phyloP scores from a whole-genome alignment of 2,113 vertebrate species.

The Capreolus pygargus region DNA sequence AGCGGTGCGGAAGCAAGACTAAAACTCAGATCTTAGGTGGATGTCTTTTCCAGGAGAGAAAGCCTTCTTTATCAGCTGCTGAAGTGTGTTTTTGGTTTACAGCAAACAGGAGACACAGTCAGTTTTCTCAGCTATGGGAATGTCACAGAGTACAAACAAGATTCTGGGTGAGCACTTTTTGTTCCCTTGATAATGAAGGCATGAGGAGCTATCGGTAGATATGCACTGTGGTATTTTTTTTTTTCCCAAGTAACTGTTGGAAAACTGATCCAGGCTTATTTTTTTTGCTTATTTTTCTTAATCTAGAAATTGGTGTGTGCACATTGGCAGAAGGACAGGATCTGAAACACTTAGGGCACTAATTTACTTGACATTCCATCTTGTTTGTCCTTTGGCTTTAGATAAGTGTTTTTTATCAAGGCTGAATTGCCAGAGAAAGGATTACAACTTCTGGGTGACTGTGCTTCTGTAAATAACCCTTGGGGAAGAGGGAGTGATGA shows the following conservation, averaged over 20 bases:
- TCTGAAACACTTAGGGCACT: neutral
- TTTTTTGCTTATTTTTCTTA: neutral
- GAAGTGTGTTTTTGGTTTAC: neutral
- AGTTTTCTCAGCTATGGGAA: neutral
- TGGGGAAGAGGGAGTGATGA: neutral
- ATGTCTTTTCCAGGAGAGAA: neutral
- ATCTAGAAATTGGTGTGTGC: neutral
- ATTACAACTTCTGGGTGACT: neutral
- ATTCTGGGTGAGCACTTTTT: neutral
- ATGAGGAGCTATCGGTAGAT: neutral
- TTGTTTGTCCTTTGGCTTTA: neutral
- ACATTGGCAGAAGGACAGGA: neutral
- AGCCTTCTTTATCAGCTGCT: neutral
- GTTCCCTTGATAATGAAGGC: neutral
- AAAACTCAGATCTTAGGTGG: neutral
- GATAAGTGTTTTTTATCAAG: neutral
- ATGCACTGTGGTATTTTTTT: neutral
- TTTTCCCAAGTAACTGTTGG: neutral
- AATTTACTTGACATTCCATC: neutral
- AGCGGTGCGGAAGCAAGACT: neutral
- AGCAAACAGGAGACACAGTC: neutral
- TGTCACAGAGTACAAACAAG: neutral
- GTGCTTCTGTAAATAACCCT: neutral
- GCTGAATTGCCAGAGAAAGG: neutral
- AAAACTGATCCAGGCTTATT: neutral